phyloP scores from a whole-genome alignment of 1,140 invertebrate genomes.

The Coenobita brevimanus region DNA sequence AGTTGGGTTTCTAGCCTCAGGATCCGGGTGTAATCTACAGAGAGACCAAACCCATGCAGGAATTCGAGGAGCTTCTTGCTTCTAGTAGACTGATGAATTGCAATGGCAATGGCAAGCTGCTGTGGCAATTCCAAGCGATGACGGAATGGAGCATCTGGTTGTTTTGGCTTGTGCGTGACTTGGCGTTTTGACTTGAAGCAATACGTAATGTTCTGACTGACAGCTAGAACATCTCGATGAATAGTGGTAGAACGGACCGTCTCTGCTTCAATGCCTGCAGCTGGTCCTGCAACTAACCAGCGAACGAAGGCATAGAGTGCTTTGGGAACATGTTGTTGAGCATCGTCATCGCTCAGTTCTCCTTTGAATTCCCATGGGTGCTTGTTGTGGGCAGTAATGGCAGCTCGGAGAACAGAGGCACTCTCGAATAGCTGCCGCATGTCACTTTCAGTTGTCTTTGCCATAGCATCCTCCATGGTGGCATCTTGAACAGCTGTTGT shows the following conservation, averaged over 20 bases:
- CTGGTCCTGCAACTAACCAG: background rate
- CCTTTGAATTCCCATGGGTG: background rate
- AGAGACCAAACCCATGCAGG: conserved; percentile 21
- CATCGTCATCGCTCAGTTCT: background rate
- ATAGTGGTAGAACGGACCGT: background rate
- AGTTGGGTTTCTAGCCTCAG: conserved; percentile 7
- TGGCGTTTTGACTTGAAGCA: no score
- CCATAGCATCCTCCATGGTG: background rate
- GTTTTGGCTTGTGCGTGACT: no score
- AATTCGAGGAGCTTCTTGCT: conserved; percentile 1
- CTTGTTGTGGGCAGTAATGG: background rate
- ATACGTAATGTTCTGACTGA: conserved; percentile 14
- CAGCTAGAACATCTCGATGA: conserved; percentile 1
- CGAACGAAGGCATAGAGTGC: background rate
- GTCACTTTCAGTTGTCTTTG: background rate
- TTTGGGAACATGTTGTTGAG: conserved; percentile 10
- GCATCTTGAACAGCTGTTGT: conserved; percentile 8
- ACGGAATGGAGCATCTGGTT: no score
- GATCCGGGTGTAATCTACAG: conserved; percentile 14
- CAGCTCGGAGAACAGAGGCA: background rate
- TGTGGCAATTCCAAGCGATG: no score
- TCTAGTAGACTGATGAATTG: no score
- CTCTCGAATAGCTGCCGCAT: conserved; percentile 5
- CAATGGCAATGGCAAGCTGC: no score
- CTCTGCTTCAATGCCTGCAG: background rate